Evolutionary conservation across 1,140 invertebrate genomes (phyloP).

Genomic region (Nymphalis io): DNA sequence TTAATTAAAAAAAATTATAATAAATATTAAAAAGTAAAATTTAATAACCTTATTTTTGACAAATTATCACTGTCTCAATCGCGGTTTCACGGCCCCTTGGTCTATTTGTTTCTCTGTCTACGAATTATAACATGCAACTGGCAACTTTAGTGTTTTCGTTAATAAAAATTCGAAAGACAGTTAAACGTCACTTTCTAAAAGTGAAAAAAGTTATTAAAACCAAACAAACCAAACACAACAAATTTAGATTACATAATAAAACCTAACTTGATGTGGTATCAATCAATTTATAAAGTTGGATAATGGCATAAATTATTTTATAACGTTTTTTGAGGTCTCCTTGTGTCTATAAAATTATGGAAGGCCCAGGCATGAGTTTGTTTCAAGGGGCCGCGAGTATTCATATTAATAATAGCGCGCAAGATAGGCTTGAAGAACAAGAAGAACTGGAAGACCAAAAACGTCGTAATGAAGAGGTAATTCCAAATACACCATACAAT

Average conservation of each 20-base stretch:
- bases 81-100: too few species aligned
- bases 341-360: constrained; percentile 13
- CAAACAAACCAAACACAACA: constrained; percentile 15
- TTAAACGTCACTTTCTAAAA: constrained; percentile 24
- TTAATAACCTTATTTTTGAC: too few species aligned
- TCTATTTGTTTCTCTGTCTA: too few species aligned
- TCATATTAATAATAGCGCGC: constrained; percentile 80
- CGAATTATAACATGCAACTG: not conserved
- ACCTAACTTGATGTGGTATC: not conserved
- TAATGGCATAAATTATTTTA: constrained; percentile 2
- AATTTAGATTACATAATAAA: constrained; percentile 7
- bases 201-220: constrained; percentile 24
- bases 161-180: constrained; percentile 12
- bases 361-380: constrained; percentile 83
- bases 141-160: constrained; percentile 17
- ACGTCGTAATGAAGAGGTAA: constrained; percentile 81
- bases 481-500: constrained; percentile 3
- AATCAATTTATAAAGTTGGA: not conserved
- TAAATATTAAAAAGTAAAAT: too few species aligned
- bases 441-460: constrained; percentile 82
- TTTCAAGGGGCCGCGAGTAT: constrained; percentile 82
- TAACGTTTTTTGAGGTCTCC: not conserved
- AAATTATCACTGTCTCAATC: too few species aligned
- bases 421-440: constrained; percentile 80
- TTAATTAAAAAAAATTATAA: too few species aligned